phyloP scores from a whole-genome alignment of 2,888 invertebrate genomes.

The Lasioglossum morio region DNA sequence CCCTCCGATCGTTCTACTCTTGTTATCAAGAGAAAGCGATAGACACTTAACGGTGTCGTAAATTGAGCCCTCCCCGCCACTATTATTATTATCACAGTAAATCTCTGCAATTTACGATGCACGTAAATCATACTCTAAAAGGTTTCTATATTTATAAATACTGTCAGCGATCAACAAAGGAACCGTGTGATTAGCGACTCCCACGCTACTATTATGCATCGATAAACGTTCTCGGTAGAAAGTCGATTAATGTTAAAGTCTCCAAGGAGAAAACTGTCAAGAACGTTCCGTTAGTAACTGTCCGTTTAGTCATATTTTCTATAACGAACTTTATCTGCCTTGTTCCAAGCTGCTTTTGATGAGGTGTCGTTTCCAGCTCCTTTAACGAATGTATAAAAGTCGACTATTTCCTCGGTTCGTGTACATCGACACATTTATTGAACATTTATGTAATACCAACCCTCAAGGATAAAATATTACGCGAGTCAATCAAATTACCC shows the following conservation, averaged over 20 bases:
- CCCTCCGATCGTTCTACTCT: background rate
- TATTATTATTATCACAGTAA: background rate
- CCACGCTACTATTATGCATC: background rate
- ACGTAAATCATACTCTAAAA: background rate
- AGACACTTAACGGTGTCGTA: conserved; percentile 4
- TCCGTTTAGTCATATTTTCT: background rate
- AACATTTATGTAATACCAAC: too few species aligned
- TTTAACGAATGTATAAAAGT: background rate
- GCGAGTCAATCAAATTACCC: background rate
- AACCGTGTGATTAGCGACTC: background rate
- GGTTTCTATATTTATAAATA: conserved; percentile 1
- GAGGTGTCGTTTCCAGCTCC: background rate
- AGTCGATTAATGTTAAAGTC: background rate
- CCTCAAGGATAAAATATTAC: background rate
- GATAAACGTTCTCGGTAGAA: background rate
- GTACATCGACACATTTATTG: too few species aligned
- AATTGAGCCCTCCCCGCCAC: background rate
- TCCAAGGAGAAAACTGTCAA: background rate
- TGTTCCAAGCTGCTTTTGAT: background rate
- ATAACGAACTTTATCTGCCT: background rate
- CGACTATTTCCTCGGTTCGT: background rate
- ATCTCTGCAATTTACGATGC: background rate
- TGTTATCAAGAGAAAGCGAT: conserved; percentile 1
- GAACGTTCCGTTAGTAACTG: background rate
- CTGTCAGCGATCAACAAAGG: background rate